These are phyloP conservation scores for Ochropleura leucogaster DNA, from an alignment of 2,888 invertebrate genomes.

Conservation along the genomic window DNA sequence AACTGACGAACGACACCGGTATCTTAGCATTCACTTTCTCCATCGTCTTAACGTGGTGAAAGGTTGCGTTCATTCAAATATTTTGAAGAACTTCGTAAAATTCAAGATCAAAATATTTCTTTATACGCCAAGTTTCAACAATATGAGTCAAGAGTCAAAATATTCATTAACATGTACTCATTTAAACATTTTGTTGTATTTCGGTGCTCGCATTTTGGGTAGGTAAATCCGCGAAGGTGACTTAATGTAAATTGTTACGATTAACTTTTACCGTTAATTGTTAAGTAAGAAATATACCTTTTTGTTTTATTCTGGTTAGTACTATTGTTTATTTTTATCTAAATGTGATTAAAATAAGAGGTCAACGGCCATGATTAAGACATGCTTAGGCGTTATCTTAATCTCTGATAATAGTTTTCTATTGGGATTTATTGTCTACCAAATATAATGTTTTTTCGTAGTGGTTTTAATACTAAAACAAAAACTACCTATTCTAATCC, in stretches of 20 bases:
- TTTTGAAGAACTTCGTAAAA: constrained; percentile 16
- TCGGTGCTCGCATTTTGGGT: background rate
- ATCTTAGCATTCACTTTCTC: constrained; percentile 63
- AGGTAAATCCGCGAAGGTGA: constrained; percentile 23
- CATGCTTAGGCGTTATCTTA: constrained; percentile 44
- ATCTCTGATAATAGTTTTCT: constrained; percentile 53
- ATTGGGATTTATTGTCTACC: constrained; percentile 40
- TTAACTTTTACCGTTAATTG: constrained; percentile 30
- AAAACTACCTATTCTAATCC: background rate
- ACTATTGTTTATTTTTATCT: constrained; percentile 44
- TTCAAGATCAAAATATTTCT: background rate
- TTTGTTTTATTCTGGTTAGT: background rate
- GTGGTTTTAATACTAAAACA: background rate
- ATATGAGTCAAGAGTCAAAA: constrained; percentile 36
- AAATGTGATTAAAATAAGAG: constrained; percentile 43
- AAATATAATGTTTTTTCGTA: constrained; percentile 22
- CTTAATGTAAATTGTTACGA: constrained; percentile 17
- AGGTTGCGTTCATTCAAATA: constrained; percentile 60
- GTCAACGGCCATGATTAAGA: constrained; percentile 63
- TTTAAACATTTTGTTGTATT: constrained; percentile 21
- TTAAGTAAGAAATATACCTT: constrained; percentile 23
- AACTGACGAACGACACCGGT: constrained; percentile 37
- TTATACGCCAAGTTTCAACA: constrained; percentile 3
- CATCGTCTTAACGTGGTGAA: constrained; percentile 57
- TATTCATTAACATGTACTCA: constrained; percentile 17